phyloP scores from a whole-genome alignment of 2,113 vertebrate genomes.

The Poeciliopsis retropinna region DNA sequence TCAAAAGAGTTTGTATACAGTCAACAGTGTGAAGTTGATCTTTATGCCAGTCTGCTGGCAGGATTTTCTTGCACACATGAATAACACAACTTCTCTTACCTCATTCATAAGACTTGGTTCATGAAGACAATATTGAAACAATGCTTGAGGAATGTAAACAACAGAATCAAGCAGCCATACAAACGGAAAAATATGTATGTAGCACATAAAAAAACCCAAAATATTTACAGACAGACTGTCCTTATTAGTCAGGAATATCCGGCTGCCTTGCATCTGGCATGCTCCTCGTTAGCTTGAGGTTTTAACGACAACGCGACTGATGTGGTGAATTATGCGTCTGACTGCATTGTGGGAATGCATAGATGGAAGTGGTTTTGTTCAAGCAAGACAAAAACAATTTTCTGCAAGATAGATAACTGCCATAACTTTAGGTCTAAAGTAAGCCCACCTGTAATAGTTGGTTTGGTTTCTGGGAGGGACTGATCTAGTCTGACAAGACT shows the following conservation, averaged over 20 bases:
- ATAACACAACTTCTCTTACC: not conserved
- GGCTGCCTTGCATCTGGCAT: constrained; percentile 8
- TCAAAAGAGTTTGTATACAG: not conserved
- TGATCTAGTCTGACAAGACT: constrained; percentile 44
- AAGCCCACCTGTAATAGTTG: not conserved
- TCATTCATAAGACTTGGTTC: not conserved
- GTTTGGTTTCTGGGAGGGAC: not conserved
- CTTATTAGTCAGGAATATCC: not conserved
- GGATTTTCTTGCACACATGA: not conserved
- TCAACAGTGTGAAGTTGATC: not conserved
- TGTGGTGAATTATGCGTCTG: too few relatives aligned
- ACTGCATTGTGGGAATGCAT: too few relatives aligned
- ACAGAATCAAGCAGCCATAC: not conserved
- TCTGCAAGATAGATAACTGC: not conserved
- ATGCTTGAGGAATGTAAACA: not conserved
- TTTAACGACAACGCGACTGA: not conserved
- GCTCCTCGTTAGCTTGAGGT: not conserved
- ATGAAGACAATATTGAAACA: not conserved
- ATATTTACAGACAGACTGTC: not conserved
- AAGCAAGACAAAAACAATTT: not conserved
- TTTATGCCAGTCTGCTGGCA: not conserved
- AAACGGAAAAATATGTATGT: too few relatives aligned
- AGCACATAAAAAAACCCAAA: not conserved
- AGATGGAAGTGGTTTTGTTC: too few relatives aligned
- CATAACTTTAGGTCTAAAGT: not conserved